Conservation (phyloP, 2,113 vertebrate species). For the Passer montanus region DNA sequence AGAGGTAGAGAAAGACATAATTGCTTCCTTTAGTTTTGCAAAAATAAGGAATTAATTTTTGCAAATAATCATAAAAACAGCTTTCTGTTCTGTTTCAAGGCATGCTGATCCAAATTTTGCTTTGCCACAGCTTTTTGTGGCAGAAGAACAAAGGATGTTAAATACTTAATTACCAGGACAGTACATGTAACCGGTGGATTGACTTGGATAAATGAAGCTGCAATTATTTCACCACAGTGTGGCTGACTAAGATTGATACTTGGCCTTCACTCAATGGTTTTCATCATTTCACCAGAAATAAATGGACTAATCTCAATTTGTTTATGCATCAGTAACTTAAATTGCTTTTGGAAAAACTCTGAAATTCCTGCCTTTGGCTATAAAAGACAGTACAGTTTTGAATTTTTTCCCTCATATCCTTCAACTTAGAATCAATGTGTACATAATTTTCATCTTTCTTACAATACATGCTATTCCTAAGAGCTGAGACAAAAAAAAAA, state of each 20-base stretch:
- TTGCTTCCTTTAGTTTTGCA: neutral
- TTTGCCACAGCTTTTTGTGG: slow-evolving; percentile 18
- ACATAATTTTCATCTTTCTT: neutral
- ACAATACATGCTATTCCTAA: neutral
- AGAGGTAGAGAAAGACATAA: neutral
- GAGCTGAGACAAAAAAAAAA: neutral
- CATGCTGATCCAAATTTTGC: neutral
- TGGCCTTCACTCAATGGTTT: slow-evolving; percentile 41
- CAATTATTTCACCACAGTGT: slow-evolving; percentile 44
- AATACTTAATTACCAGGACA: slow-evolving; percentile 34
- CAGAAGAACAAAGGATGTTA: slow-evolving; percentile 49
- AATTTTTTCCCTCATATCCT: neutral
- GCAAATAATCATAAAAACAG: neutral
- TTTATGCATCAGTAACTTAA: slow-evolving; percentile 23
- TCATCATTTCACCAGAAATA: slow-evolving; percentile 50
- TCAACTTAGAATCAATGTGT: neutral
- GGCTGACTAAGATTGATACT: slow-evolving; percentile 40
- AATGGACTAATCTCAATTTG: slow-evolving; percentile 32
- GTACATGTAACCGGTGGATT: slow-evolving; percentile 19
- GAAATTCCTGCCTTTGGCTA: neutral
- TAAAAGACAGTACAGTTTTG: neutral
- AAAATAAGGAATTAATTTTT: slow-evolving; percentile 35
- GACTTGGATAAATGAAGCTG: neutral
- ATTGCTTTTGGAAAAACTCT: slow-evolving; percentile 37
- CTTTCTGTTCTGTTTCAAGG: slow-evolving; percentile 27